Percentiles rank a stretch among this genome's conserved stretches.
phyloP scores from a whole-genome alignment of 2,113 vertebrate genomes.

The Platichthys flesus region DNA sequence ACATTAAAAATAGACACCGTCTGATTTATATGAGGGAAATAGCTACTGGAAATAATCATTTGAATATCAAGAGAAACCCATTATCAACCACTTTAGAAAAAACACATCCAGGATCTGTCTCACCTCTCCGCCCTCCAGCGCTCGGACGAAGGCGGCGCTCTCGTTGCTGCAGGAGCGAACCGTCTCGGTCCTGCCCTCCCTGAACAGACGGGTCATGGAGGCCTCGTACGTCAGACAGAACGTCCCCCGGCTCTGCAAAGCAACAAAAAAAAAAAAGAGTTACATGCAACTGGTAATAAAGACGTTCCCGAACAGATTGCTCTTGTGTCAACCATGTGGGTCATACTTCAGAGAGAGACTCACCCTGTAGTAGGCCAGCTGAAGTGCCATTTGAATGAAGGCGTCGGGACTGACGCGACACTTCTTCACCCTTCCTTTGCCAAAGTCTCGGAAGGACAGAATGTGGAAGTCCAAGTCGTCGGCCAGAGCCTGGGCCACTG shows the following conservation, averaged over 20 bases:
- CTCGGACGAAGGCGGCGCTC: slow-evolving; percentile 83
- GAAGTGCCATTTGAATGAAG: slow-evolving; percentile 92
- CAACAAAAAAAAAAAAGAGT: slow-evolving; percentile 3
- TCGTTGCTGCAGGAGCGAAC: slow-evolving; percentile 87
- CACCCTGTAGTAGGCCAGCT: slow-evolving; percentile 95
- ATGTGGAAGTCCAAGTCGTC: slow-evolving; percentile 90
- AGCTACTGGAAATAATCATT: background rate
- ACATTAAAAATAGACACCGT: background rate
- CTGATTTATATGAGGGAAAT: background rate
- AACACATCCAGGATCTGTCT: background rate
- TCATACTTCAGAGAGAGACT: slow-evolving; percentile 25
- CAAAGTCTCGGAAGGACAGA: slow-evolving; percentile 88
- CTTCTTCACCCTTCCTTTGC: slow-evolving; percentile 93
- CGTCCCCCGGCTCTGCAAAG: slow-evolving; percentile 81
- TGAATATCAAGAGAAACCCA: background rate
- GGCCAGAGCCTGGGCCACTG: slow-evolving; percentile 86
- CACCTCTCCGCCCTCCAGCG: slow-evolving; percentile 83
- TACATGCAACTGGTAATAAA: slow-evolving; percentile 21
- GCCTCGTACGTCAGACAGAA: slow-evolving; percentile 91
- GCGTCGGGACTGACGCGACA: slow-evolving; percentile 91
- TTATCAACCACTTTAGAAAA: too few species aligned
- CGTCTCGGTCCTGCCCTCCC: slow-evolving; percentile 90
- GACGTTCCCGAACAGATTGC: background rate
- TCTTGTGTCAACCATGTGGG: background rate
- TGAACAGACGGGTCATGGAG: slow-evolving; percentile 89